phyloP scores from a whole-genome alignment of 2,888 invertebrate genomes.

The Gymnocheta viridis region DNA sequence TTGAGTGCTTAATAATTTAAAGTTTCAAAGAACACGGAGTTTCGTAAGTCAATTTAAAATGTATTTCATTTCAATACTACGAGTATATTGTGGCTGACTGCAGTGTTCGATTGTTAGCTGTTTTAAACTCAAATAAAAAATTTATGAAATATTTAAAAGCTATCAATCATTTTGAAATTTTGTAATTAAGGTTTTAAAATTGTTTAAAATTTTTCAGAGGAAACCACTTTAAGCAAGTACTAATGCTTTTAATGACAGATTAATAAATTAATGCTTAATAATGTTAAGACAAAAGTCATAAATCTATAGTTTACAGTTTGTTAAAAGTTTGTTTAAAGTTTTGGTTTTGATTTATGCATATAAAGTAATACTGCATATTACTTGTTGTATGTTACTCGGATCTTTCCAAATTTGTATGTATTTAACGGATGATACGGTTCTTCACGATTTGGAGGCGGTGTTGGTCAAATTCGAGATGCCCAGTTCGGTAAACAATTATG shows the following conservation, averaged over 20 bases:
- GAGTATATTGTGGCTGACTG: not conserved
- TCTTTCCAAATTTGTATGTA: no score
- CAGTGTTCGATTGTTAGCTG: not conserved
- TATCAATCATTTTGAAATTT: constrained; percentile 5
- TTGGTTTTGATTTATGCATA: no score
- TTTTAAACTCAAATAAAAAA: constrained; percentile 11
- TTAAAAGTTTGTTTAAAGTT: no score
- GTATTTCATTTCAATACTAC: no score
- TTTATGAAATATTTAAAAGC: constrained; percentile 11
- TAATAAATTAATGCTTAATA: constrained; percentile 3
- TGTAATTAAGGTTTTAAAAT: constrained; percentile 1
- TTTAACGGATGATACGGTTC: no score
- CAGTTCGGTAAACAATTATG: no score
- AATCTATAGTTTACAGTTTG: not conserved
- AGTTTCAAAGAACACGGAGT: not conserved
- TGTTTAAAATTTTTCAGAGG: not conserved
- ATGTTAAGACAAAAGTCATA: not conserved
- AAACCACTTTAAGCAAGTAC: not conserved
- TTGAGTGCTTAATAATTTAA: not conserved
- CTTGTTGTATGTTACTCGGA: no score
- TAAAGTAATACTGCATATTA: no score
- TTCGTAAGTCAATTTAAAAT: not conserved
- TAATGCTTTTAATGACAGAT: constrained; percentile 13
- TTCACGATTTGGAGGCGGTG: no score
- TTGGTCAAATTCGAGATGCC: no score